Conservation (phyloP, 2,888 invertebrate genomes). For the Dryobota labecula region DNA sequence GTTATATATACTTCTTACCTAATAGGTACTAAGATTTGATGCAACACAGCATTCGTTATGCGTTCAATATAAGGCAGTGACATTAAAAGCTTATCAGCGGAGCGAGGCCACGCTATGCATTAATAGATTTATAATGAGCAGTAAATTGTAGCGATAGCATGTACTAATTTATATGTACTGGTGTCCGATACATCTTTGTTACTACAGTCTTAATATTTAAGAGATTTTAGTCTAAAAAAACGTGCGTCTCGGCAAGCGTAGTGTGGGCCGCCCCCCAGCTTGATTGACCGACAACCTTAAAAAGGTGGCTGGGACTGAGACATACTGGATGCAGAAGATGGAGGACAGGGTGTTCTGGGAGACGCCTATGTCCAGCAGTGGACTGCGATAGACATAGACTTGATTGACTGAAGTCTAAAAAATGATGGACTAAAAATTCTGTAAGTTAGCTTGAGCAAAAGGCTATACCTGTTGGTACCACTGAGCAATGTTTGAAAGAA, state of each 20-base stretch:
- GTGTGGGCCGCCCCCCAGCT: not conserved
- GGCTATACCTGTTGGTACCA: not conserved
- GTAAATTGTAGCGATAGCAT: conserved; percentile 60
- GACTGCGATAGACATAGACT: not conserved
- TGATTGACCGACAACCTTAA: too few relatives aligned
- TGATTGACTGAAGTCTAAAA: too few relatives aligned
- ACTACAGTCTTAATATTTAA: too few relatives aligned
- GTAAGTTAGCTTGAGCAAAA: not conserved
- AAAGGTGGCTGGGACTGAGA: not conserved
- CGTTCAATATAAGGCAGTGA: conserved; percentile 53
- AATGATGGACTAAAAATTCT: not conserved
- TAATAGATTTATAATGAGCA: conserved; percentile 68
- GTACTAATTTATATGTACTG: conserved; percentile 27
- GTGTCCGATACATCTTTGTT: conserved; percentile 21
- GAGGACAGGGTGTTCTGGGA: not conserved
- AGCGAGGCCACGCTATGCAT: conserved; percentile 53
- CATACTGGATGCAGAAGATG: not conserved
- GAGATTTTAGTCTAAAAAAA: too few relatives aligned
- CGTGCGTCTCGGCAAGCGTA: not conserved
- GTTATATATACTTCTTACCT: conserved; percentile 31
- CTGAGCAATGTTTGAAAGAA: not conserved
- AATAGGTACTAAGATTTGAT: conserved; percentile 36
- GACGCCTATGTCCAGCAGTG: not conserved
- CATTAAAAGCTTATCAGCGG: conserved; percentile 63
- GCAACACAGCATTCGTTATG: conserved; percentile 32